phyloP scores from a whole-genome alignment of 2,888 invertebrate genomes.

The Monochamus alternatus region DNA sequence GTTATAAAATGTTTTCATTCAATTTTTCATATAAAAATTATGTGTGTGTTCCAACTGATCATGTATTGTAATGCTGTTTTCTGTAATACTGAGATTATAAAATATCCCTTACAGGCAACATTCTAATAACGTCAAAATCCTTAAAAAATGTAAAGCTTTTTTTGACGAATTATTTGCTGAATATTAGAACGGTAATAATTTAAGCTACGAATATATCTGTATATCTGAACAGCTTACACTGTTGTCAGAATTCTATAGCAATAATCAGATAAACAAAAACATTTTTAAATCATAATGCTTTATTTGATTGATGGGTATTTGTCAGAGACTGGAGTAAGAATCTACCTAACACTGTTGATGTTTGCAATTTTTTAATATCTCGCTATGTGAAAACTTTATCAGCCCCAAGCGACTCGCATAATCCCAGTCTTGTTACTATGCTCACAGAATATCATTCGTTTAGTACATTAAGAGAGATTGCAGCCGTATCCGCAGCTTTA shows the following conservation, averaged over 20 bases:
- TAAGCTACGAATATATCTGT: constrained; percentile 1
- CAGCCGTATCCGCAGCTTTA: not conserved
- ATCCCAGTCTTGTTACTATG: constrained; percentile 3
- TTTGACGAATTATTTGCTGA: too few relatives aligned
- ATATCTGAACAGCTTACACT: not conserved
- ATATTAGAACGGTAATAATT: not conserved
- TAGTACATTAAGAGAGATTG: not conserved
- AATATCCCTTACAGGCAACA: too few relatives aligned
- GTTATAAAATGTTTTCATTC: too few relatives aligned
- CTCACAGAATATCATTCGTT: not conserved
- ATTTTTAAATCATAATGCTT: constrained; percentile 5
- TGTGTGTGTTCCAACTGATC: too few relatives aligned
- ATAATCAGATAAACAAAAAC: constrained; percentile 13
- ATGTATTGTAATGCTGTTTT: not conserved
- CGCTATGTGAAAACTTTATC: not conserved
- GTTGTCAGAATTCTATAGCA: not conserved
- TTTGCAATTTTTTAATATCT: not conserved
- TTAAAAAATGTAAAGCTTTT: not conserved
- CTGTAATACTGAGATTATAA: not conserved
- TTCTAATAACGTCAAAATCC: too few relatives aligned
- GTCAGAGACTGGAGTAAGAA: not conserved
- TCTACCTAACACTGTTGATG: not conserved
- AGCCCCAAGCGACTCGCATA: not conserved
- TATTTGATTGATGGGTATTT: not conserved
- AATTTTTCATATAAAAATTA: too few relatives aligned